phyloP scores from a whole-genome alignment of 2,797 vertebrate species.

The Trichosurus vulpecula region DNA sequence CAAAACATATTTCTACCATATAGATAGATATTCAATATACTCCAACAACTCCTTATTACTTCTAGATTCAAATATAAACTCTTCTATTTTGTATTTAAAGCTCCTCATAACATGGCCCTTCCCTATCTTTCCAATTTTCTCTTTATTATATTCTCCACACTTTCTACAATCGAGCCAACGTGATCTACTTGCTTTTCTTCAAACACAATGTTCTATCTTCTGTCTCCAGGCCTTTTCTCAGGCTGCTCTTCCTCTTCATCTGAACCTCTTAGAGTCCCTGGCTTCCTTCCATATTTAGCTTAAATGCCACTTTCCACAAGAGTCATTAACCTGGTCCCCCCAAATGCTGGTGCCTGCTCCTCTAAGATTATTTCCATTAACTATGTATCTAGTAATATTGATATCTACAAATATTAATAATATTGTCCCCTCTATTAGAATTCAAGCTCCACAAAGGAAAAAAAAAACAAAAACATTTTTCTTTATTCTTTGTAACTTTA shows the following conservation, averaged over 20 bases:
- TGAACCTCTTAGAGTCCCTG: background rate
- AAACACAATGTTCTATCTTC: background rate
- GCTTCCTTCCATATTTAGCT: background rate
- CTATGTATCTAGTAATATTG: no score
- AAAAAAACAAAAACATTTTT: no score
- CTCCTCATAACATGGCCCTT: background rate
- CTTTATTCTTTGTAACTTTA: no score
- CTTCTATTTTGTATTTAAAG: background rate
- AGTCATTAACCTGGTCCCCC: no score
- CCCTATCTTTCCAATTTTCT: background rate
- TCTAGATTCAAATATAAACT: background rate
- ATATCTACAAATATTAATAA: no score
- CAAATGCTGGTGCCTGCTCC: no score
- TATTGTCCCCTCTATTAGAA: no score
- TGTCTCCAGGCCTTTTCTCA: background rate
- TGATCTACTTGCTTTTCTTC: no score
- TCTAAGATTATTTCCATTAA: no score
- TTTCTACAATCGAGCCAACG: background rate
- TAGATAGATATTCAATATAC: no score
- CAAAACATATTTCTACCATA: background rate
- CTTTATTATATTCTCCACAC: background rate
- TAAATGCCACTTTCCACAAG: background rate
- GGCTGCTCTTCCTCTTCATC: background rate
- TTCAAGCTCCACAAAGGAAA: no score
- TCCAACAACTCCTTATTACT: background rate